Conservation (phyloP, 2,113 vertebrate genomes). For the Natator depressus region DNA sequence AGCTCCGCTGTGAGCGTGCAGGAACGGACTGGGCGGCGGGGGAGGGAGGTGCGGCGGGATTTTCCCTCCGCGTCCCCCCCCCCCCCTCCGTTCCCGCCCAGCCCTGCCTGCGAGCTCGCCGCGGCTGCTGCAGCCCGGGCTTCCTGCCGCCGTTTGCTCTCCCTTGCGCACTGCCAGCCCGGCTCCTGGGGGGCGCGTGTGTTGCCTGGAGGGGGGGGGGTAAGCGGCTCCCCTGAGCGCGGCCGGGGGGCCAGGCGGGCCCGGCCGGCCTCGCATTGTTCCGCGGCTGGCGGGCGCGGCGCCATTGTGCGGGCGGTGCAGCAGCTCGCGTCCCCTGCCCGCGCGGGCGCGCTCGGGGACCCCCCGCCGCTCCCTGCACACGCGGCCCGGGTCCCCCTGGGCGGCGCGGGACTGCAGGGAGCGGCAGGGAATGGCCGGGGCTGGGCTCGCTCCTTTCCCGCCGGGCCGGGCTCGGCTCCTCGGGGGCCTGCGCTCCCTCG, state of each 20-base stretch:
- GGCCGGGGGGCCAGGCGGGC: background rate
- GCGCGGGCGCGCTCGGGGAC: background rate
- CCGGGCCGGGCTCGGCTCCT: background rate
- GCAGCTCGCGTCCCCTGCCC: too few species aligned
- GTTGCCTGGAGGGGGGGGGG: background rate
- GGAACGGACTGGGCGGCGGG: background rate
- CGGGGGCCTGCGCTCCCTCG: background rate
- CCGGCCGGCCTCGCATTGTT: background rate
- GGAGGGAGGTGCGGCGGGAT: background rate
- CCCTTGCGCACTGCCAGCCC: too few species aligned
- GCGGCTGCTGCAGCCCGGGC: too few species aligned
- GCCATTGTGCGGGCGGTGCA: background rate
- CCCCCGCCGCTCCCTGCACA: background rate
- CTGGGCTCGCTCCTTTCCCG: background rate
- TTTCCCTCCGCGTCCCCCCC: background rate
- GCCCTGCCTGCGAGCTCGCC: background rate
- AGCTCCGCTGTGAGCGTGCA: background rate
- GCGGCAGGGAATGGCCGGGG: slow-evolving; percentile 36
- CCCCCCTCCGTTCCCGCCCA: background rate
- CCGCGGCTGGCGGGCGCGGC: background rate
- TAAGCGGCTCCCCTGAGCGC: background rate
- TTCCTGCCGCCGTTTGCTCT: background rate
- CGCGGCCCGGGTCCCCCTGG: background rate
- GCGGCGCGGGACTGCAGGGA: background rate
- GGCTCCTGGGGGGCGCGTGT: background rate